phyloP scores from a whole-genome alignment of 2,888 invertebrate genomes.

The Galerucella nymphaeae region DNA sequence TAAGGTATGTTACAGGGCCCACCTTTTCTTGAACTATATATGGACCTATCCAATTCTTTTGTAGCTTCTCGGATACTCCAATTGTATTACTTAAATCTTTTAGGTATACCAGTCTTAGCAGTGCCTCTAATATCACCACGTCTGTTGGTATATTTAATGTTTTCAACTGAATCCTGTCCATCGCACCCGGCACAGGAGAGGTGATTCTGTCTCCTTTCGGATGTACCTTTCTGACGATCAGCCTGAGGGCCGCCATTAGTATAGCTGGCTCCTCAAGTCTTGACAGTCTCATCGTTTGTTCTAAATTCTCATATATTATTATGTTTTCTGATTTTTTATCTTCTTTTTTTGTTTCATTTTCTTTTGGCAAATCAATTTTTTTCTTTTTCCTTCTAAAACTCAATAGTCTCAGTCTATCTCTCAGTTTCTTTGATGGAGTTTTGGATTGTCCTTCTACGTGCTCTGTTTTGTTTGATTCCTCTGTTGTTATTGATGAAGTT shows the following conservation, averaged over 20 bases:
- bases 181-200: conserved; percentile 8
- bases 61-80: too few relatives aligned
- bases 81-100: too few relatives aligned
- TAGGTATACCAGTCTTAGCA: too few relatives aligned
- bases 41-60: too few relatives aligned
- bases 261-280: conserved; percentile 7
- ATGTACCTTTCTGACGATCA: too few relatives aligned
- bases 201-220: conserved; percentile 5
- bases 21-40: too few relatives aligned
- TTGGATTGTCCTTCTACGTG: neutral
- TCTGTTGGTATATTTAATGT: too few relatives aligned
- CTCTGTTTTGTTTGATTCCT: neutral
- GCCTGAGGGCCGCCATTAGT: conserved; percentile 1
- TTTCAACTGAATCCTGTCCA: neutral
- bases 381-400: neutral
- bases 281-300: conserved; percentile 28
- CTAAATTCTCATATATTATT: neutral
- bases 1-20: too few relatives aligned
- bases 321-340: too few relatives aligned
- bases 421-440: neutral
- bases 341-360: too few relatives aligned
- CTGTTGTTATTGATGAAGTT: neutral
- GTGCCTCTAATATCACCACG: too few relatives aligned
- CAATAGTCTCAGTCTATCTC: neutral
- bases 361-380: too few relatives aligned